Evolutionary conservation across 2,888 invertebrate species (phyloP), one percentile per base, ranked within the genome.

Genomic region (Elysia crispata): DNA sequence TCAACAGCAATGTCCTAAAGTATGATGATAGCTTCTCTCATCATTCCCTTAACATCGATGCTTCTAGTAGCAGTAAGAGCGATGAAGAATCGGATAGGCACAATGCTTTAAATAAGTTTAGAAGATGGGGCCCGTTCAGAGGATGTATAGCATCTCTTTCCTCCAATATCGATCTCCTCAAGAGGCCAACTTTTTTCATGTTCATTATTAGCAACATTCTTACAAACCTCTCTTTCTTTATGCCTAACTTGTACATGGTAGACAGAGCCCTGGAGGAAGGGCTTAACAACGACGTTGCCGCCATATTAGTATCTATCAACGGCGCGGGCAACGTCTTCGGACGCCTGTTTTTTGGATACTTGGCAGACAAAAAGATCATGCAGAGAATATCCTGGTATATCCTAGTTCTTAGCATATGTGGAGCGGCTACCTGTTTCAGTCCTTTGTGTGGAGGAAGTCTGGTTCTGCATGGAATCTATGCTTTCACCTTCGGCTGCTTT

Each of bases 171-270:
- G 41, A 41, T 3, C 41, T 41, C 11, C 25, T 72, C 0, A 25
- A 64, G 30, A 62, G 62, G 28, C 33, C 54, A 15, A 62, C 72
- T 1, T 78, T 78, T 41, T 28, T 78, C 6, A 31, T 49, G 1
- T 72, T 78, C 33, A 50, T 41, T 20, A 49, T 78, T 60, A 78
- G 78, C 28, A 78, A 78, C 28, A 69, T 78, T 41, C 30, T 78
- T 13, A 78, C 78, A 3, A 78, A 78, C n/a, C n/a, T 78, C 13
- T 78, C 78, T 30, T 78, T 78, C 50, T 72, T 78, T 28, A 78
- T 78, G 78, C 78, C 78, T 23, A 72, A 72, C 41, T 49, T 78
- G 30, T 78, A 78, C 60, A 78, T 78, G 78, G 78, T 78, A 13
- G 78, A 78, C 25, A 33, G 78, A 33, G 78, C 78, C 0, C n/a